Percentiles rank a stretch among this genome's conserved stretches.
Evolutionary conservation across 2,113 vertebrate species (phyloP).

Genomic region (Oplegnathus fasciatus): DNA sequence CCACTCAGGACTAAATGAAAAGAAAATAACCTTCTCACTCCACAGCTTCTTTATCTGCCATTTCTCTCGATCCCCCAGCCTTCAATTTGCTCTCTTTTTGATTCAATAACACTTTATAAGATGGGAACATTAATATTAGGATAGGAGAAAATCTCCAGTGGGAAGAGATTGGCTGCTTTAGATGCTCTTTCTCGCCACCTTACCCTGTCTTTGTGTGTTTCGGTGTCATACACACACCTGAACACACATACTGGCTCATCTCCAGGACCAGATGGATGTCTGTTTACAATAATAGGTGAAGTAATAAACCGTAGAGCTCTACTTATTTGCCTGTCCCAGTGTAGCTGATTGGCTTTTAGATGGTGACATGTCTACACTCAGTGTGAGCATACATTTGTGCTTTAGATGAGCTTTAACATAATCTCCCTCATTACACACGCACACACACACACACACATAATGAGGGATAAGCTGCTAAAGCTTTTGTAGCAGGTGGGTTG

Average conservation of each 20-base stretch:
- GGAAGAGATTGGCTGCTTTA: constrained; percentile 26
- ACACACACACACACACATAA: constrained; percentile 44
- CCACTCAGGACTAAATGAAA: constrained; percentile 72
- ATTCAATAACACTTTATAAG: constrained; percentile 66
- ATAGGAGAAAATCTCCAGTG: constrained; percentile 31
- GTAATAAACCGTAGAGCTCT: constrained; percentile 46
- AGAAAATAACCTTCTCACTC: constrained; percentile 69
- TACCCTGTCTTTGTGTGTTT: neutral
- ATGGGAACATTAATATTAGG: constrained; percentile 60
- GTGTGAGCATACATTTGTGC: constrained; percentile 51
- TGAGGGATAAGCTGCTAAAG: constrained; percentile 55
- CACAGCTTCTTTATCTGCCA: constrained; percentile 55
- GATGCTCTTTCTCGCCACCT: constrained; percentile 8
- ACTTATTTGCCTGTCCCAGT: constrained; percentile 52
- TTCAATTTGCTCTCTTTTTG: constrained; percentile 40
- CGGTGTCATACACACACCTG: neutral
- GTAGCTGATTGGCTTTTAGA: constrained; percentile 57
- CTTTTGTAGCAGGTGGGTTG: constrained; percentile 53
- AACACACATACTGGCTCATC: constrained; percentile 38
- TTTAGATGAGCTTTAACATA: constrained; percentile 69
- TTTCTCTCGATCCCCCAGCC: constrained; percentile 15
- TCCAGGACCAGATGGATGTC: constrained; percentile 54
- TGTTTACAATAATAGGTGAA: constrained; percentile 52
- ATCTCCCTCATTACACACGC: constrained; percentile 70
- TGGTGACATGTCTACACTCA: constrained; percentile 49